Percentiles rank a stretch among this genome's conserved stretches.
Conservation (phyloP, 2,797 vertebrate species). For the Pogonophryne albipinna region DNA sequence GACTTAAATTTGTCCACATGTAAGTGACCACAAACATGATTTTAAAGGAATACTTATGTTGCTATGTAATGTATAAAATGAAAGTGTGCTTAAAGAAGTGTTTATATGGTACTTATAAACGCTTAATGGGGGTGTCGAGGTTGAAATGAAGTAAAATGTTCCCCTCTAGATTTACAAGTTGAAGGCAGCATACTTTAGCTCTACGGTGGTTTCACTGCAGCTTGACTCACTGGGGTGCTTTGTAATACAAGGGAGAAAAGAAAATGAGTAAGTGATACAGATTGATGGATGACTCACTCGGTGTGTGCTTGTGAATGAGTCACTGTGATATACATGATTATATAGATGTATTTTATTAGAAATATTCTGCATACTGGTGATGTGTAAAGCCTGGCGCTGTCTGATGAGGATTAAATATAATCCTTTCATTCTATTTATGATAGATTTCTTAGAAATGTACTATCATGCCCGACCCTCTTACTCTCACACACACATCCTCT, state of each 20-base stretch:
- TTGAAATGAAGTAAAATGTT: not conserved
- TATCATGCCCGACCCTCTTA: too few relatives aligned
- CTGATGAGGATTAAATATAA: conserved; percentile 13
- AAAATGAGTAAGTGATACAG: conserved; percentile 40
- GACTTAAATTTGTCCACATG: not conserved
- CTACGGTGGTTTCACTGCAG: conserved; percentile 28
- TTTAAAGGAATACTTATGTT: not conserved
- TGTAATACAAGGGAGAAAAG: conserved; percentile 43
- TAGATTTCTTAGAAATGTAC: too few relatives aligned
- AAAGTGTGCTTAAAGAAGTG: not conserved
- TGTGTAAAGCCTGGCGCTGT: conserved; percentile 9
- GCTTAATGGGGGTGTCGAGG: not conserved
- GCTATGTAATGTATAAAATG: not conserved
- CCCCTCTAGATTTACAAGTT: not conserved
- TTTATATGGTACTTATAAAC: not conserved
- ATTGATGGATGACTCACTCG: conserved; percentile 71
- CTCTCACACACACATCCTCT: too few relatives aligned
- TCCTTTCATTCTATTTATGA: conserved; percentile 8
- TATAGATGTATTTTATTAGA: conserved; percentile 44
- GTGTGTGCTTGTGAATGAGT: conserved; percentile 67
- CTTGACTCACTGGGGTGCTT: conserved; percentile 69
- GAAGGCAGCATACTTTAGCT: not conserved
- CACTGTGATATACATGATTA: conserved; percentile 67
- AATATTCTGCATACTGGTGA: conserved; percentile 30
- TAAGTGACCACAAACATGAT: not conserved